Base-by-base conservation (phyloP, 2,797 vertebrate genomes). In the Sebastiscus albofasciatus region DNA sequence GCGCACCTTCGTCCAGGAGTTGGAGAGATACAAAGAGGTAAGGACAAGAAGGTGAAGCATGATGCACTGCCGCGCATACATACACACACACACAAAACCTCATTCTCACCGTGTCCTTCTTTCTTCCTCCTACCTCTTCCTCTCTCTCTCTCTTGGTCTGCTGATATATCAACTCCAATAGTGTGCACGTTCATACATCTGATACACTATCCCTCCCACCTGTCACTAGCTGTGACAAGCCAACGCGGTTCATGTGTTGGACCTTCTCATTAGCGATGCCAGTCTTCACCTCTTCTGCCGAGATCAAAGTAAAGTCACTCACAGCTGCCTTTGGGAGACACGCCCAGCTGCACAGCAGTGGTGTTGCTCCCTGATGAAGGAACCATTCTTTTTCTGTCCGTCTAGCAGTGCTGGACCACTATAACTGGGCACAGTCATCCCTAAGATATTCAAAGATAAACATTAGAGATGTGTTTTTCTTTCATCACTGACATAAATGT, bases 11-110 rank as follows among this genome's bases (percentile, higher is more conserved):
- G 91, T 97, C 55, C 97, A 96, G 34, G 98, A 99, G 95, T 85
- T 99, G 93, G 99, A 99, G 85, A 92, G 97, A 84, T 99, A 99
- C 95, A 99, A 98, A 94, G 98, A 99, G 97, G 99, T 98, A 96
- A 54, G 59, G 3, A 61, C 29, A 73, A 52, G 1, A 0, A n/a
- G 22, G 8, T 11, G 60, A 64, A 59, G 33, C 22, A 54, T 60
- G 55, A 24, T 58, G 72, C 49, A 13, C 36, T n/a, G 14, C 46
- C 46, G 46, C 2, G 16, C 46, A 49, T 49, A 49, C 46, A 46
- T 46, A 16, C 39, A 46, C 10, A 8, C 61, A 49, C 18, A 54
- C 66, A 62, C 46, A 60, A 60, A 31, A 66, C 72, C 78, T 70
- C 74, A 24, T 64, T 79, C 77, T 77, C 68, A n/a, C 62, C 16